Base-by-base conservation (phyloP, 2,113 vertebrate species). In the Tinamus guttatus region DNA sequence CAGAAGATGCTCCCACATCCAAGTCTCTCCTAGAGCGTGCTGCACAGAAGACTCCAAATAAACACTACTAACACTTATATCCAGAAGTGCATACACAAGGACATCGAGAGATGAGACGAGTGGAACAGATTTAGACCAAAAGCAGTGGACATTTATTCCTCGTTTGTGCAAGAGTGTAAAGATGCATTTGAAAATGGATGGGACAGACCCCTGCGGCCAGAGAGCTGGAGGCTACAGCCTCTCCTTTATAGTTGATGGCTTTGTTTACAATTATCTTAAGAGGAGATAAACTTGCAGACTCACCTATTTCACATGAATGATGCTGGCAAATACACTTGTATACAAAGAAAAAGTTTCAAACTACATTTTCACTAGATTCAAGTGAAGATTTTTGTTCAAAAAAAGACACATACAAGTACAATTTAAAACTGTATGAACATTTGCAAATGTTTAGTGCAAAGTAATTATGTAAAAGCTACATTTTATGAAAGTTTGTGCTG, bases 61-160 rank as follows among this genome's bases (percentile, higher is more conserved):
- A 65, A 51, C 49, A 14, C 56, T 9, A 24, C 75, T 40, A 15
- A 56, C 36, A 47, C 12, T 49, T 41, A n/a, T 56, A 43, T 51
- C 84, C 82, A 56, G 58, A 81, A 8, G 71, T 92, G 79, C 11
- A 2, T 3, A 64, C 93, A 81, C 40, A 18, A 76, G 94, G 67
- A 96, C 93, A 96, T 4, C 10, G 73, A 98, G 94, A 98, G 96
- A 98, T 90, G 78, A 98, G 92, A 97, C 97, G 94, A 97, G 89
- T 36, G 97, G 95, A 92, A 96, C 95, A 97, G 96, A 40, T 92
- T 97, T 97, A 98, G 97, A 98, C 96, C 96, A 97, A 97, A 98
- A 98, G 97, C 97, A 98, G 95, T 97, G 96, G 97, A 98, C 95
- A 97, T 98, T 98, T 98, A 98, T 98, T 98, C 98, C 97, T 98